Evolutionary conservation across 1,140 invertebrate genomes (phyloP), one percentile per base, ranked within the genome.

Genomic region (Orchesella cincta): DNA sequence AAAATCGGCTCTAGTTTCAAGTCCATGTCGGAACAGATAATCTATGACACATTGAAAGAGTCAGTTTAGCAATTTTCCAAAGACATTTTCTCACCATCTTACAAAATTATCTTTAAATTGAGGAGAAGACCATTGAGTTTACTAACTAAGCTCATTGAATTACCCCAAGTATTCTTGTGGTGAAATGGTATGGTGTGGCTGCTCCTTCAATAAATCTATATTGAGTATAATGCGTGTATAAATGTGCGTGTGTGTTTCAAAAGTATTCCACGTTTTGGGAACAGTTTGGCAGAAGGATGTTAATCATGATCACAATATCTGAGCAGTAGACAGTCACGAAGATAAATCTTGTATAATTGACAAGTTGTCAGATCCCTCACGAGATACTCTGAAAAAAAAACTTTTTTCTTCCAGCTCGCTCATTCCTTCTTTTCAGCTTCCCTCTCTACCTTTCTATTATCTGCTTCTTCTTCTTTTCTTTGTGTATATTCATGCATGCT

Each of bases 321-420:
- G 35, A 73, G 71, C 34, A 51, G 39, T 26, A 73, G 71, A 51
- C 71, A 73, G 54, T 72, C 71, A 64, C 46, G 71, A 62, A 79
- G 75, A 79, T 79, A 76, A 80, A 80, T 80, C 79, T 80, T 80
- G 75, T 79, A 76, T 80, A 80, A 80, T 80, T 80, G 79, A 80
- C 79, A 80, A 54, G 51, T 77, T 80, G 79, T 80, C 79, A 80
- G 79, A 78, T 78, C 71, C 67, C 73, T 70, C 73, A 73, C 77
- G 77, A 75, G 77, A 75, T 78, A 78, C 71, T 33, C 12, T 3
- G 26, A 16, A 57, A 57, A 57, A 57, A 57, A 57, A 29, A 23
- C 2, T 33, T 67, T 67, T 67, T 67, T 67, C 31, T 67, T 67
- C n/a, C 39, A 46, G 39, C 20, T 46, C 20, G 39, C 39, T 46